Evolutionary conservation across 2,797 vertebrate species (phyloP).

Genomic region (Mormyrops boulengeri): DNA sequence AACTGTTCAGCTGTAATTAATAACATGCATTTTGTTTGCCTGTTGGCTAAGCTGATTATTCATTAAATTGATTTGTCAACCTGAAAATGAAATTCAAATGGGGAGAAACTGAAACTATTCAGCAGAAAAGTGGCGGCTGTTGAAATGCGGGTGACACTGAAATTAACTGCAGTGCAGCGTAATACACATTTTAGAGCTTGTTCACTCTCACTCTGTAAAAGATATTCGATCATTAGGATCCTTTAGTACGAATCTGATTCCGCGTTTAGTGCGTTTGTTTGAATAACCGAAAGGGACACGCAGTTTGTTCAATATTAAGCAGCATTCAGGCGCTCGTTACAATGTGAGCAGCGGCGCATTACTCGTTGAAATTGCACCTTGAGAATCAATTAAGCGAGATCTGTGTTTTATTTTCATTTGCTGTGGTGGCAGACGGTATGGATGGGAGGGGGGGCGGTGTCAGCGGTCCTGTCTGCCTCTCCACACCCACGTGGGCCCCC

Average conservation of each 20-base stretch:
- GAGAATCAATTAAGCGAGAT: constrained; percentile 11
- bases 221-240: not conserved
- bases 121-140: not conserved
- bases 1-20: not conserved
- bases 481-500: not conserved
- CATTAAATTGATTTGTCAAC: constrained; percentile 9
- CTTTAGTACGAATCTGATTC: not conserved
- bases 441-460: not conserved
- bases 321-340: not conserved
- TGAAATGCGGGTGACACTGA: not conserved
- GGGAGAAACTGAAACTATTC: not conserved
- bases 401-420: not conserved
- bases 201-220: not conserved
- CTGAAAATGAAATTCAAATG: not conserved
- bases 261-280: not conserved
- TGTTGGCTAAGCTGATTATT: not conserved
- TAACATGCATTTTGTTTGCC: constrained; percentile 12
- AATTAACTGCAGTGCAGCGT: not conserved
- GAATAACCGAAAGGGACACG: constrained; percentile 17
- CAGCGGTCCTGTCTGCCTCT: not conserved
- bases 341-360: not conserved
- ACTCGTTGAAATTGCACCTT: constrained; percentile 5
- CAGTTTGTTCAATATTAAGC: not conserved
- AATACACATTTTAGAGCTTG: not conserved
- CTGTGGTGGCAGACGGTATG: not conserved